phyloP scores from a whole-genome alignment of 2,888 invertebrate species.

The Megastigmus dorsalis region DNA sequence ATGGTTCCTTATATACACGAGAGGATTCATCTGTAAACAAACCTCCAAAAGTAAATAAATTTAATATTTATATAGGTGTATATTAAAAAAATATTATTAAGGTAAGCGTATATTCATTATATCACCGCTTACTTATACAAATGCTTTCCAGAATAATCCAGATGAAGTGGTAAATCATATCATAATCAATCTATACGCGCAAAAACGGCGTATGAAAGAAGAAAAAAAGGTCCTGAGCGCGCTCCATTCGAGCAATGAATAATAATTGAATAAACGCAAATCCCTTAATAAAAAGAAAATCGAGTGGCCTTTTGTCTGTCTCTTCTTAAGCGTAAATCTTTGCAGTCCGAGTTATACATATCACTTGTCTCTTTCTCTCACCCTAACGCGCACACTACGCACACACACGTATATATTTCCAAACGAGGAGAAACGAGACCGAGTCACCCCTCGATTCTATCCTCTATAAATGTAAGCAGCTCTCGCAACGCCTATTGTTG shows the following conservation, averaged over 20 bases:
- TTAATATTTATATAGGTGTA: no score
- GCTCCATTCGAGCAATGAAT: background rate
- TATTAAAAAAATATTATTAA: no score
- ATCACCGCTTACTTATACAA: no score
- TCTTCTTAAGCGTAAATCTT: constrained; percentile 49
- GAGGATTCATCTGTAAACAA: no score
- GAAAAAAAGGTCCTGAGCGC: no score
- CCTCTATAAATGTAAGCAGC: background rate
- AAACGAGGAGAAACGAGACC: constrained; percentile 10
- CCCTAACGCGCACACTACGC: constrained; percentile 39
- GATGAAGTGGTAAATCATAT: no score
- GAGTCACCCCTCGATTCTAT: constrained; percentile 57
- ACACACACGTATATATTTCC: background rate
- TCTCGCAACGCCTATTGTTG: background rate
- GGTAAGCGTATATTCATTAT: no score
- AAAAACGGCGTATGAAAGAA: no score
- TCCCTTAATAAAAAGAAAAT: constrained; percentile 51
- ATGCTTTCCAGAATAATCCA: no score
- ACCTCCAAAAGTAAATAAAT: no score
- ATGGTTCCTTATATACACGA: no score
- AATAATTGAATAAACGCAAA: constrained; percentile 52
- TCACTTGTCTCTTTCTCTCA: constrained; percentile 54
- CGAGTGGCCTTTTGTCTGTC: constrained; percentile 45
- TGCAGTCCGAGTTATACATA: constrained; percentile 33
- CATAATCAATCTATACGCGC: no score